phyloP scores from a whole-genome alignment of 2,888 invertebrate species.

The Anoplius nigerrimus region DNA sequence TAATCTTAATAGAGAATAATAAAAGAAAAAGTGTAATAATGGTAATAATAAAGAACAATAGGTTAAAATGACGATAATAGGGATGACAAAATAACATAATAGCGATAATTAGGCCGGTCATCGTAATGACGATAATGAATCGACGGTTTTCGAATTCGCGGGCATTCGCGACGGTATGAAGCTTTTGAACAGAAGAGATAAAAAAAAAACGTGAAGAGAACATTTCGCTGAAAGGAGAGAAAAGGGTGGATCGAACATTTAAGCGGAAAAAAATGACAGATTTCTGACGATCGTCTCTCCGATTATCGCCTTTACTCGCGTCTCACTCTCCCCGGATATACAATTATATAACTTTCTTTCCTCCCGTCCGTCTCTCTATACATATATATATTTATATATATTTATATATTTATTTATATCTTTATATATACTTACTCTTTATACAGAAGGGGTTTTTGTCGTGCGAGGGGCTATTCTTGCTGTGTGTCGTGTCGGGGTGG shows the following conservation, averaged over 20 bases:
- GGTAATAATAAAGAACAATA: constrained; percentile 49
- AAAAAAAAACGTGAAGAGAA: no score
- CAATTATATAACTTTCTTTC: constrained; percentile 47
- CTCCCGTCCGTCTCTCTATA: constrained; percentile 38
- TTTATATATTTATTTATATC: constrained; percentile 39
- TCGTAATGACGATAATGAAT: constrained; percentile 31
- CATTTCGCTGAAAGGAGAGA: no score
- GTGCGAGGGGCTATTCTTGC: constrained; percentile 60
- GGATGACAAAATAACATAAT: constrained; percentile 30
- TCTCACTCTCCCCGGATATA: constrained; percentile 52
- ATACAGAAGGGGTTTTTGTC: constrained; percentile 71
- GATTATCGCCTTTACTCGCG: constrained; percentile 38
- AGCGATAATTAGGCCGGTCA: constrained; percentile 30
- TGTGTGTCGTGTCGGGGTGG: constrained; percentile 34
- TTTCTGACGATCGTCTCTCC: constrained; percentile 36
- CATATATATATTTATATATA: constrained; percentile 25
- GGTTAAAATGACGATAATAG: constrained; percentile 59
- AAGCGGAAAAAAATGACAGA: constrained; percentile 19
- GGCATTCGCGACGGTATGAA: no score
- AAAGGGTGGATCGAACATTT: no score
- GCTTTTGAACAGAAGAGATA: no score
- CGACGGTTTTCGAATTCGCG: background rate
- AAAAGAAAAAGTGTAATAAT: constrained; percentile 50
- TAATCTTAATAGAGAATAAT: constrained; percentile 50
- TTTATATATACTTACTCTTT: constrained; percentile 70